phyloP scores from a whole-genome alignment of 2,797 vertebrate genomes.

The Scyliorhinus canicula region DNA sequence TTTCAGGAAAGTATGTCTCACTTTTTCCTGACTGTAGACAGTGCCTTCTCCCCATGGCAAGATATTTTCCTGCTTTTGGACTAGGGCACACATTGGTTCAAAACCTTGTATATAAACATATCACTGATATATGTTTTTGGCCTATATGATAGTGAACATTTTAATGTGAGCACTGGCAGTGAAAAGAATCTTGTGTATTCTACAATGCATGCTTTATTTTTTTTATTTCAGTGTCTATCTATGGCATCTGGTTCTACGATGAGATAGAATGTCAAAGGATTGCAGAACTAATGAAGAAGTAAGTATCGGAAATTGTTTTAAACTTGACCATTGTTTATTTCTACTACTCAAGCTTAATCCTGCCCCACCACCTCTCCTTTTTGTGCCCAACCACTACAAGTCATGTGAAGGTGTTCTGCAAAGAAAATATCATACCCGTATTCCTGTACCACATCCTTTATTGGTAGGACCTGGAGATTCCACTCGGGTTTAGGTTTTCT shows the following conservation, averaged over 20 bases:
- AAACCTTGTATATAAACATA: background rate
- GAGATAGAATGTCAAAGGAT: slow-evolving; percentile 92
- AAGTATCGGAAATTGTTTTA: slow-evolving; percentile 53
- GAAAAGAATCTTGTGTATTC: background rate
- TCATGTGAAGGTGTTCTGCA: background rate
- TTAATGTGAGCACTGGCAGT: background rate
- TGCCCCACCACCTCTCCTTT: background rate
- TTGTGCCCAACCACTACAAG: background rate
- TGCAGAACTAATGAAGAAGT: slow-evolving; percentile 88
- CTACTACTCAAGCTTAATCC: too few species aligned
- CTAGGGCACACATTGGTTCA: background rate
- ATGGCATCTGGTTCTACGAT: slow-evolving; percentile 97
- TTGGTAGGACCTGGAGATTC: background rate
- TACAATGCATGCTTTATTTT: slow-evolving; percentile 36
- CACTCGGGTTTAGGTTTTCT: background rate
- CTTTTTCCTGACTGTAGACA: background rate
- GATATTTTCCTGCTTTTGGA: background rate
- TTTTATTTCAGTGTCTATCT: slow-evolving; percentile 78
- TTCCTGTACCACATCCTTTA: background rate
- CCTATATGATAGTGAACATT: background rate
- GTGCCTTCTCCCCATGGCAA: background rate
- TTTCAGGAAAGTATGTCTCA: background rate
- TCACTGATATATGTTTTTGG: background rate
- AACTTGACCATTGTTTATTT: background rate
- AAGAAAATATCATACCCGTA: background rate